phyloP scores from a whole-genome alignment of 2,888 invertebrate genomes.

The Erebia epiphron region DNA sequence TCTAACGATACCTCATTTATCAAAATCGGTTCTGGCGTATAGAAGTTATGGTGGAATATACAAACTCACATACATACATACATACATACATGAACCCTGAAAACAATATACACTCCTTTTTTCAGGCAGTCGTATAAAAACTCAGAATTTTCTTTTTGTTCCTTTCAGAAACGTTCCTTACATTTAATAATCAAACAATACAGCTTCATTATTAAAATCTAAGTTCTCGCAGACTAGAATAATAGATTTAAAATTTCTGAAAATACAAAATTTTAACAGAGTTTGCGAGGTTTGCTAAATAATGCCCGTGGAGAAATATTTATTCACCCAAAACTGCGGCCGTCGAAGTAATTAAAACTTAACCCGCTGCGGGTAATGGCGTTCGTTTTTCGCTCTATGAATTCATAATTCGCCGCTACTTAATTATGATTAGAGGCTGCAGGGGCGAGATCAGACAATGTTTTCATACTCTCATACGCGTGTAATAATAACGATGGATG shows the following conservation, averaged over 20 bases:
- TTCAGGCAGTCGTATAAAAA: too few relatives aligned
- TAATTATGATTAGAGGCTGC: conserved; percentile 45
- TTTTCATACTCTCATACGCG: conserved; percentile 7
- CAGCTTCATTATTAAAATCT: neutral
- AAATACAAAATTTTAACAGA: conserved; percentile 12
- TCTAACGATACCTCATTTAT: too few relatives aligned
- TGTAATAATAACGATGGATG: conserved; percentile 16
- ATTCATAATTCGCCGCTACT: conserved; percentile 53
- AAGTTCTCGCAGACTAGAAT: neutral
- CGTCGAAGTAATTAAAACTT: conserved; percentile 60
- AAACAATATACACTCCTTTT: too few relatives aligned
- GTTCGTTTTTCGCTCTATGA: conserved; percentile 60
- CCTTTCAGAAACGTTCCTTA: neutral
- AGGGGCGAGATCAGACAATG: conserved; percentile 21
- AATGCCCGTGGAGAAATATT: conserved; percentile 27
- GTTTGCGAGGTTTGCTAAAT: conserved; percentile 23
- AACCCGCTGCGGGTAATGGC: conserved; percentile 52
- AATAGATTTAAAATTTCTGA: neutral
- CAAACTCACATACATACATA: too few relatives aligned
- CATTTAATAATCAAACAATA: neutral
- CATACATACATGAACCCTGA: too few relatives aligned
- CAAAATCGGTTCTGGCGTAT: too few relatives aligned
- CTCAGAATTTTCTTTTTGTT: too few relatives aligned
- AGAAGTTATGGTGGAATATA: too few relatives aligned
- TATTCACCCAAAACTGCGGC: conserved; percentile 31